These are phyloP conservation scores for Scylla paramamosain DNA, from an alignment of 1,140 invertebrate genomes.

Conservation along the genomic window DNA sequence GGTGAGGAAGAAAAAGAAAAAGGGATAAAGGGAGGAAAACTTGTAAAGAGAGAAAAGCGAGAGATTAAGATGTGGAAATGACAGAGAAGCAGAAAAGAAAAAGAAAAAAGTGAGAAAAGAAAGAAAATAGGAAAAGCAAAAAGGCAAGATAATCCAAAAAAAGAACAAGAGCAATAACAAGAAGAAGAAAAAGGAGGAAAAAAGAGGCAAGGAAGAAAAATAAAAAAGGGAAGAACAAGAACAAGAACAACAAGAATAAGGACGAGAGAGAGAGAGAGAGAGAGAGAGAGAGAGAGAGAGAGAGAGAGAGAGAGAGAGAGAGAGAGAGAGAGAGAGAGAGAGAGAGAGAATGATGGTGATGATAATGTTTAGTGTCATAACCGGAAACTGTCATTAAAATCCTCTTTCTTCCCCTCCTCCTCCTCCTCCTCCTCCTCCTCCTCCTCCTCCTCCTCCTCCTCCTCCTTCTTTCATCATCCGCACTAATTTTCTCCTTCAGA, in stretches of 20 bases:
- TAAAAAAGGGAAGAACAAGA: slow-evolving; percentile 29
- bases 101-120: background rate
- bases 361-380: too few relatives aligned
- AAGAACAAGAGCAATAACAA: background rate
- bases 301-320: slow-evolving; percentile 45
- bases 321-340: slow-evolving; percentile 40
- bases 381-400: too few relatives aligned
- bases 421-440: too few relatives aligned
- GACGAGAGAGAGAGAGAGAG: slow-evolving; percentile 38
- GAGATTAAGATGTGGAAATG: background rate
- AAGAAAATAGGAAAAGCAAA: background rate
- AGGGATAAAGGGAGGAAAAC: background rate
- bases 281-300: slow-evolving; percentile 42
- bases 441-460: too few relatives aligned
- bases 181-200: background rate
- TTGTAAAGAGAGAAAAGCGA: background rate
- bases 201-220: background rate
- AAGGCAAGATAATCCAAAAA: background rate
- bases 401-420: too few relatives aligned
- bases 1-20: background rate
- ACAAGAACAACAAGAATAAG: background rate
- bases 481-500: too few relatives aligned
- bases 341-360: background rate
- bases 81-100: background rate
- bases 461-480: too few relatives aligned